Evolutionary conservation across 2,888 invertebrate species (phyloP).

Genomic region (Helicoverpa assulta): DNA sequence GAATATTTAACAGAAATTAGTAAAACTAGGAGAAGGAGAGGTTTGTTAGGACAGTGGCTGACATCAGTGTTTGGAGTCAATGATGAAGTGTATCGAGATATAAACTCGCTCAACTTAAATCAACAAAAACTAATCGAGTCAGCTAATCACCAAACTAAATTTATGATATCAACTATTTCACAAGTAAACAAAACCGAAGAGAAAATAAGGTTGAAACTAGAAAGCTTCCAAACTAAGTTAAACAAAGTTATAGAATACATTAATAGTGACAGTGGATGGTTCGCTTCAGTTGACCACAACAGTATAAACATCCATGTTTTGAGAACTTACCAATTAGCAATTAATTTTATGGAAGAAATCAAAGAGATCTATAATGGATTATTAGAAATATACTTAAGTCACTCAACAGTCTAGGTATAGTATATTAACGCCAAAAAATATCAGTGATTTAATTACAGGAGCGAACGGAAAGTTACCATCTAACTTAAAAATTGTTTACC

Average conservation of each 20-base stretch:
- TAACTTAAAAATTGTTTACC: slow-evolving; percentile 4
- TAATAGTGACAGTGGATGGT: slow-evolving; percentile 8
- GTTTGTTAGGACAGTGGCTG: too few species aligned
- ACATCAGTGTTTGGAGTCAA: too few species aligned
- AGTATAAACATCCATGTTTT: slow-evolving; percentile 8
- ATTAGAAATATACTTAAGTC: slow-evolving; percentile 8
- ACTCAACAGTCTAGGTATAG: slow-evolving; percentile 11
- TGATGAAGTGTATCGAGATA: too few species aligned
- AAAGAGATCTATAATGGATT: slow-evolving; percentile 3
- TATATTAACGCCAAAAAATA: slow-evolving; percentile 12
- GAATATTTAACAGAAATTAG: too few species aligned
- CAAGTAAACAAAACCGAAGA: background rate
- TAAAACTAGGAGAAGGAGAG: too few species aligned
- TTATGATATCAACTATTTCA: too few species aligned
- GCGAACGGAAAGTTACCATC: slow-evolving; percentile 6
- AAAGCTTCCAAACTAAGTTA: slow-evolving; percentile 12
- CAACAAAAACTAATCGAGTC: too few species aligned
- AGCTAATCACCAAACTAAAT: too few species aligned
- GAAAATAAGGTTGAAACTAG: slow-evolving; percentile 4
- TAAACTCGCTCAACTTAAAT: too few species aligned
- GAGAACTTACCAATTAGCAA: slow-evolving; percentile 9
- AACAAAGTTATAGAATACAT: slow-evolving; percentile 7
- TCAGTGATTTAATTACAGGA: slow-evolving; percentile 6
- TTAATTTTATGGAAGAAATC: slow-evolving; percentile 11
- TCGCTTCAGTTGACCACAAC: slow-evolving; percentile 7